Base-by-base conservation (phyloP, 2,797 vertebrate genomes). In the Spinus pinus region DNA sequence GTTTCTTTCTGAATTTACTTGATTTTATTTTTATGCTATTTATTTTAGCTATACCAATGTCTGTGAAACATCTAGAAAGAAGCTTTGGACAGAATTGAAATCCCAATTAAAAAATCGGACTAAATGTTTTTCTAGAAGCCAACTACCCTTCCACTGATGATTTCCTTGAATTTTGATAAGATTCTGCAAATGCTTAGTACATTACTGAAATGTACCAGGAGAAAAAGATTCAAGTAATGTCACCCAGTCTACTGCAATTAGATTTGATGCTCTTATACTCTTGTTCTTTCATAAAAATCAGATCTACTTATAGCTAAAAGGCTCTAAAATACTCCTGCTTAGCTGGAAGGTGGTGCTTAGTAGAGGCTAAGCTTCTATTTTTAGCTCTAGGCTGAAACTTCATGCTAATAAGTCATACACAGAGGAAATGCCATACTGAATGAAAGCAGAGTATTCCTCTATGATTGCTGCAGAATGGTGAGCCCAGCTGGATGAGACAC, bases 301-400 rank as follows among this genome's bases (percentile, higher is more conserved):
- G 49, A 73, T 28, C 51, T 75, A 60, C 41, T 69, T 81, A 37
- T 25, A 58, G 33, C 31, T 93, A 65, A 90, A 90, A 84, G 41
- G 7, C 56, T 91, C 21, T 62, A 75, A 90, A 90, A 9, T 86
- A 35, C 66, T 95, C 14, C n/a, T 66, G 14, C 37, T 79, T 91
- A 82, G 17, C 54, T 70, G 44, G 50, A 90, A 72, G 35, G 64
- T 24, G 72, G 23, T 27, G 21, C 77, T 79, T 61, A 70, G 47
- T 25, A 84, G 73, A 81, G 33, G 13, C 58, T 83, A 73, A 71
- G 39, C 24, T 90, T 75, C 86, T 86, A 33, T 79, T 91, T 90
- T 91, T 81, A 95, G 70, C 56, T 88, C 12, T 56, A 62, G 66
- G 35, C 51, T 88, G 54, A 81, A 91, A 28, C 66, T 93, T 94